A percentile compares a stretch with the other conserved stretches of the same genome.
Conservation (phyloP, 35 echinoderm and acorn worm species). For the Stichopus chloronotus region DNA sequence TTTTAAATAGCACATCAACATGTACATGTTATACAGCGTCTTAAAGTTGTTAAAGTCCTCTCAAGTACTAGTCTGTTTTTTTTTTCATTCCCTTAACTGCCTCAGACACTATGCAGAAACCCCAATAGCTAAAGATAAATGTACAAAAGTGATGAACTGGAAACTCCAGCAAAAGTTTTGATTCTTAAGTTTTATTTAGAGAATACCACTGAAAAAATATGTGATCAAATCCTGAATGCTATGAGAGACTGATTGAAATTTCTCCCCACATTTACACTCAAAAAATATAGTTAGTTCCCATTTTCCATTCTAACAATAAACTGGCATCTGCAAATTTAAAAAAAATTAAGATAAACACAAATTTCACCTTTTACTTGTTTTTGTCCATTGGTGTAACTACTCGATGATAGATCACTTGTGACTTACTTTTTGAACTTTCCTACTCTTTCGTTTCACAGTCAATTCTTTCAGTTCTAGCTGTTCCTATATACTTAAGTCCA, state of each 20-base stretch:
- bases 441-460: constrained; percentile 45
- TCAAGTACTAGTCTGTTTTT: neutral
- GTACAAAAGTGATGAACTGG: neutral
- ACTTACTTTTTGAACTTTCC: constrained; percentile 57
- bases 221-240: neutral
- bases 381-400: neutral
- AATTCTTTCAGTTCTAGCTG: constrained; percentile 24
- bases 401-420: neutral
- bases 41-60: neutral
- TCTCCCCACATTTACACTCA: no score
- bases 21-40: neutral
- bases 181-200: neutral
- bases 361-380: neutral
- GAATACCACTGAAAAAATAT: neutral
- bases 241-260: neutral
- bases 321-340: no score
- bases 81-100: constrained; percentile 2
- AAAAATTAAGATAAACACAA: no score
- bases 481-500: constrained; percentile 65
- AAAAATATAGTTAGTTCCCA: no score
- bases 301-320: no score
- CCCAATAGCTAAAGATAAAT: constrained; percentile 1
- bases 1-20: neutral
- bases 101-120: neutral
- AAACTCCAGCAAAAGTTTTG: no score